These are phyloP conservation scores for Daubentonia madagascariensis DNA, from an alignment of 2,113 vertebrate species.

Conservation along the genomic window DNA sequence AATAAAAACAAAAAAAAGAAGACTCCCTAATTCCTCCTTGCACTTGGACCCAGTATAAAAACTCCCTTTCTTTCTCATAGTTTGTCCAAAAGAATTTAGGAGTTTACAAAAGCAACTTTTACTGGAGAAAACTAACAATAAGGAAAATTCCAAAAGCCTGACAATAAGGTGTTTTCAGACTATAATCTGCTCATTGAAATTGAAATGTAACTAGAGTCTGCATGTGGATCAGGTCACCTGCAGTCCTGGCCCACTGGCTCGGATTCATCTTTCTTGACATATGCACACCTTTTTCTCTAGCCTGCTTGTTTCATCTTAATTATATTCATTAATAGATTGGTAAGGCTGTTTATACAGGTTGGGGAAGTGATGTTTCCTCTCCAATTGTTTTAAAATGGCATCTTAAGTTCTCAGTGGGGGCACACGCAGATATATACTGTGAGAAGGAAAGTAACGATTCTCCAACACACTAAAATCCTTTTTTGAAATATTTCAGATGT, in stretches of 20 bases:
- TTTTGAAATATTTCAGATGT: neutral
- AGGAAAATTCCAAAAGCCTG: neutral
- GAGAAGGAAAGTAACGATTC: conserved; percentile 5
- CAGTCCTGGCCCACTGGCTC: neutral
- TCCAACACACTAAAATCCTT: neutral
- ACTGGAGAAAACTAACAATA: neutral
- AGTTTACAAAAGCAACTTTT: neutral
- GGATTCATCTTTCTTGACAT: neutral
- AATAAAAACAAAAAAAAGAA: no score
- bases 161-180: neutral
- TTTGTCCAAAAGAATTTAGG: neutral
- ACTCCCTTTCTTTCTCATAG: neutral
- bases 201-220: neutral
- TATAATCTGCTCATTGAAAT: conserved; percentile 1
- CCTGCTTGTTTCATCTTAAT: conserved; percentile 23
- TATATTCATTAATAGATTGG: conserved; percentile 24
- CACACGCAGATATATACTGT: neutral
- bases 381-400: conserved; percentile 44
- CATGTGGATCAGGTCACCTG: neutral
- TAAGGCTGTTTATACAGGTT: neutral
- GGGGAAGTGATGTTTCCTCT: conserved; percentile 20
- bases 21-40: neutral
- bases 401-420: neutral
- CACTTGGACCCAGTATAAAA: neutral
- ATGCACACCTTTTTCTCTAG: neutral